Base-by-base conservation (phyloP, 2,888 invertebrate species). In the Spialia ferax region DNA sequence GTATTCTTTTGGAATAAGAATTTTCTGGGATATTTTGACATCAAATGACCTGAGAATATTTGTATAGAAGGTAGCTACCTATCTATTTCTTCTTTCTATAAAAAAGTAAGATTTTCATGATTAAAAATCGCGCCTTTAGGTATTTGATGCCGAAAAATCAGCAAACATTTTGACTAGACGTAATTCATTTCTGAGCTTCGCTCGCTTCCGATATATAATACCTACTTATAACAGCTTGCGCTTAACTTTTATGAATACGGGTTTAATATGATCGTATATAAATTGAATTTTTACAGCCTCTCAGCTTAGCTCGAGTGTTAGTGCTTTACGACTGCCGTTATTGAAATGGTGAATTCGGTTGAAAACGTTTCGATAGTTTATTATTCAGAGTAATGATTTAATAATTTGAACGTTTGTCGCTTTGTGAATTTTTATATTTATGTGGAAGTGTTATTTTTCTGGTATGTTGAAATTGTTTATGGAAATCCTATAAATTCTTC, bases 211-310 rank as follows among this genome's bases (percentile, higher is more conserved):
- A 66, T 45, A 18, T 65, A 59, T 50, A n/a, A n/a, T n/a, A n/a
- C n/a, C n/a, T n/a, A n/a, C n/a, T n/a, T n/a, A 59, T 57, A 57
- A 45, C 29, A 65, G 59, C 59, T 59, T 54, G 42, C 59, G 59
- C 38, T 50, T 65, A 52, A 60, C 26, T 66, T 54, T 66, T 54
- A 66, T 42, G 65, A 66, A 66, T 66, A 52, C 42, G 50, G 59
- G 29, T 60, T 59, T 66, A 66, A 66, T 66, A 54, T 60, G 59
- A 60, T 60, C 65, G 65, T 59, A 65, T 65, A 65, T 65, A 65
- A 65, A 65, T 65, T 65, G 65, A 65, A 65, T 65, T 65, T 65
- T 65, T 65, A 65, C 65, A 65, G 35, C 65, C 65, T 48, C 64
- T 35, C 23, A 32, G 57, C 65, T 38, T 42, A 42, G 22, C 65